Percentiles rank a stretch among this genome's conserved stretches.
Evolutionary conservation across 53 echinoderm and acorn worm species (phyloP).

Genomic region (Apostichopus leukothele): DNA sequence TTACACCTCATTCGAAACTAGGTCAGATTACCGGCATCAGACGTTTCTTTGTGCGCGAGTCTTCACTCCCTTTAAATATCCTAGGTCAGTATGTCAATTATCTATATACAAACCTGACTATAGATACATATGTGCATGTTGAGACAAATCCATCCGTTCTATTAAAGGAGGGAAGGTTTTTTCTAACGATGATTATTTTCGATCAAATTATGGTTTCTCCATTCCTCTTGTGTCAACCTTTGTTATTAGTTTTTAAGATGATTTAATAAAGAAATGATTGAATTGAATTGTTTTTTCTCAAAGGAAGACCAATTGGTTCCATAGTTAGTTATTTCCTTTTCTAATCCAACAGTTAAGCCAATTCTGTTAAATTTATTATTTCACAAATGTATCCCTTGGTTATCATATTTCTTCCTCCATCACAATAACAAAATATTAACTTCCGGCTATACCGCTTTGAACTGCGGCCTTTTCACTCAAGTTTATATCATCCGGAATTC

Average conservation of each 20-base stretch:
- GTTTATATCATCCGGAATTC: constrained; percentile 21
- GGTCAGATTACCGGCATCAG: too few relatives aligned
- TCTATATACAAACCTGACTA: too few relatives aligned
- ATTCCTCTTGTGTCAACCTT: background rate
- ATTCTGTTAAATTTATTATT: background rate
- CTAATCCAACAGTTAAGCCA: background rate
- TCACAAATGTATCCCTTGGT: constrained; percentile 12
- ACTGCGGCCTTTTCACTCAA: background rate
- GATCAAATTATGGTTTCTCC: too few relatives aligned
- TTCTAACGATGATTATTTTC: too few relatives aligned
- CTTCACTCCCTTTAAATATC: too few relatives aligned
- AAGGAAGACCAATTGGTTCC: background rate
- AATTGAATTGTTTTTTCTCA: background rate
- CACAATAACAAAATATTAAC: background rate
- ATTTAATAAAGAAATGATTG: background rate
- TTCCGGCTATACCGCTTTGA: constrained; percentile 3
- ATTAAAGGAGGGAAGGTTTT: too few relatives aligned
- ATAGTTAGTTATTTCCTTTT: background rate
- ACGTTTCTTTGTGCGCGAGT: too few relatives aligned
- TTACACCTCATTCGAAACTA: too few relatives aligned
- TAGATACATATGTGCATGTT: too few relatives aligned
- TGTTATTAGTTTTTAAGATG: background rate
- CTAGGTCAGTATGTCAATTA: too few relatives aligned
- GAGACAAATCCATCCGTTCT: too few relatives aligned
- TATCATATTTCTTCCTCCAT: too few relatives aligned